Evolutionary conservation across 2,797 vertebrate species (phyloP), one percentile per base, ranked within the genome.

Genomic region (Bradypodion pumilum): DNA sequence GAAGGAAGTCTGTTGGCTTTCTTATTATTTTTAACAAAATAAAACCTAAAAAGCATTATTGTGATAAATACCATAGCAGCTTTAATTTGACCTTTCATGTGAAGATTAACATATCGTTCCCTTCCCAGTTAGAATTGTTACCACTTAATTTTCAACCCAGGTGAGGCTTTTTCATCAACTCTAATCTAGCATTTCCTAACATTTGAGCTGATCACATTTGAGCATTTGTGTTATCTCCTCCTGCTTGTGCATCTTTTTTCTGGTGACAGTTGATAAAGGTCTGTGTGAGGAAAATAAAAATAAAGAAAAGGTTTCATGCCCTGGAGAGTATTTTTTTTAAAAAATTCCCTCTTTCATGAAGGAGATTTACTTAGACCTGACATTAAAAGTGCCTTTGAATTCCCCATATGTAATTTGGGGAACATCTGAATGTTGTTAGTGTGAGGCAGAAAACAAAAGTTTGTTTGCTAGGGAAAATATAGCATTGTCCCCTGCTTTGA

Each of bases 61-160:
- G 83, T 93, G 92, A 94, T 91, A 86, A 82, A 94, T 78, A 80
- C 75, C 87, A 46, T 77, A 81, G 29, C 87, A 90, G 92, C 89
- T 92, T 91, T 92, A 93, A 94, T 94, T 93, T 94, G 89, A 90
- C 94, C 87, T 93, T 95, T 92, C 91, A 89, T 80, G 84, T 84
- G 72, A 0, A 21, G 92, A 92, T 95, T 95, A 94, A 94, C 91
- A 92, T 94, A 90, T 80, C 93, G 91, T 91, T 94, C 91, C 88
- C 83, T 44, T 85, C 91, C 80, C 88, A 87, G 88, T 90, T 93
- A 89, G 90, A 90, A 89, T 19, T 69, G 86, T 83, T 93, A 75
- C 90, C 81, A 86, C 81, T 93, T 92, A 91, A 86, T 84, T 89
- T 93, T 90, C 82, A 83, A 69, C 92, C 89, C 81, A 87, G 88